phyloP scores from a whole-genome alignment of 1,140 invertebrate genomes.

The Bombus picipes region DNA sequence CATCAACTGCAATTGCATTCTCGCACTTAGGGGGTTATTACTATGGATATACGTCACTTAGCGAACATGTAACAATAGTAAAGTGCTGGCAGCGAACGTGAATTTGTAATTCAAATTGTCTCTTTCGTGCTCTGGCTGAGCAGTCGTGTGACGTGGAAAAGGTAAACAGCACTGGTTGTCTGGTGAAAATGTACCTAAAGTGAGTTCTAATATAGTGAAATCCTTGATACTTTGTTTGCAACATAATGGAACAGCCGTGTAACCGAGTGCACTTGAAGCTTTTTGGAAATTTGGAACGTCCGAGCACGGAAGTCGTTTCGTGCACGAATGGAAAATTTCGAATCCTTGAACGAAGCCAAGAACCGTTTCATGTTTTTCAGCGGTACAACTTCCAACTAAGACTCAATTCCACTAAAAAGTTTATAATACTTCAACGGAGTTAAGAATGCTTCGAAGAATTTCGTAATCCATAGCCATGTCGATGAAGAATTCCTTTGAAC shows the following conservation, averaged over 20 bases:
- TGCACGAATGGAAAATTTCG: slow-evolving; percentile 9
- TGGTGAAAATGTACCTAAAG: slow-evolving; percentile 37
- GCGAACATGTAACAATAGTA: slow-evolving; percentile 13
- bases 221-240: slow-evolving; percentile 41
- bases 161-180: slow-evolving; percentile 31
- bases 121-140: slow-evolving; percentile 4
- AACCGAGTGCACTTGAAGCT: slow-evolving; percentile 20
- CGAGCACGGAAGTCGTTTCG: slow-evolving; percentile 8
- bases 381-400: neutral
- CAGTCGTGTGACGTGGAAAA: slow-evolving; percentile 26
- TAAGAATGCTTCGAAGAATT: neutral
- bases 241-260: slow-evolving; percentile 44
- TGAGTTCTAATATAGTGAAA: slow-evolving; percentile 41
- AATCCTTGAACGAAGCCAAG: slow-evolving; percentile 2
- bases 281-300: slow-evolving; percentile 38
- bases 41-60: slow-evolving; percentile 21
- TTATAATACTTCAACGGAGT: slow-evolving; percentile 15
- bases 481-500: too few species aligned
- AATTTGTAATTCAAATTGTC: slow-evolving; percentile 51
- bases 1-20: neutral
- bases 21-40: neutral
- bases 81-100: slow-evolving; percentile 14
- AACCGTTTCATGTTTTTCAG: neutral
- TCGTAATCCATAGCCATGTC: neutral
- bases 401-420: neutral